These are phyloP conservation scores for Ommatoiulus sabulosus DNA, from an alignment of 2,888 invertebrate species.

Conservation along the genomic window DNA sequence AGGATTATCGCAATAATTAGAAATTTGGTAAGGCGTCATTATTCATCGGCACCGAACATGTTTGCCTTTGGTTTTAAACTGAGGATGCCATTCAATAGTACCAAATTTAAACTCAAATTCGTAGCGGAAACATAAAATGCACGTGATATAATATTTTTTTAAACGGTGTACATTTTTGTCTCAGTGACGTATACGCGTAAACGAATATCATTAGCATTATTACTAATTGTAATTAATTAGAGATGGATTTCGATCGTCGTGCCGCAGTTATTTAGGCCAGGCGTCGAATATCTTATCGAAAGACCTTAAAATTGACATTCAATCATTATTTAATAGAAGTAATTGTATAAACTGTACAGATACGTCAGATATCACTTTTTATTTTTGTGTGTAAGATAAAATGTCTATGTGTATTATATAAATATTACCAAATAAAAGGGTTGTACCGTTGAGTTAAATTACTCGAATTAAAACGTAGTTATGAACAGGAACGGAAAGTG, in stretches of 20 bases:
- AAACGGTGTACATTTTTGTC: background rate
- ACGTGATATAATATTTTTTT: background rate
- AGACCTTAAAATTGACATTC: background rate
- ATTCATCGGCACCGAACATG: too few species aligned
- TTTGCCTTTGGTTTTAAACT: too few species aligned
- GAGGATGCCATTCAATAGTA: too few species aligned
- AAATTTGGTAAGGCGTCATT: too few species aligned
- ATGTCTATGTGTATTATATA: constrained; percentile 12
- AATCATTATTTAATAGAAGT: constrained; percentile 30
- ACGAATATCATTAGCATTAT: background rate
- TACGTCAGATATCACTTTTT: constrained; percentile 39
- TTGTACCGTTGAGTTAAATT: background rate
- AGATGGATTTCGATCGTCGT: background rate
- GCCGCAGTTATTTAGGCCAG: too few species aligned
- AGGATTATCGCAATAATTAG: background rate
- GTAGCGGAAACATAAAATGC: background rate
- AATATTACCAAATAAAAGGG: background rate
- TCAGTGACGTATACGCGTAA: background rate
- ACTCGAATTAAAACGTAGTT: background rate
- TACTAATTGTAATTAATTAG: background rate
- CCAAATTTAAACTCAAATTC: background rate
- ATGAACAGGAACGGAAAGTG: background rate
- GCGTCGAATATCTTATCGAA: too few species aligned
- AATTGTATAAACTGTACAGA: constrained; percentile 41
- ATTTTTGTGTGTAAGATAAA: constrained; percentile 29